Conservation (phyloP, 2,113 vertebrate genomes). For the Scomber scombrus region DNA sequence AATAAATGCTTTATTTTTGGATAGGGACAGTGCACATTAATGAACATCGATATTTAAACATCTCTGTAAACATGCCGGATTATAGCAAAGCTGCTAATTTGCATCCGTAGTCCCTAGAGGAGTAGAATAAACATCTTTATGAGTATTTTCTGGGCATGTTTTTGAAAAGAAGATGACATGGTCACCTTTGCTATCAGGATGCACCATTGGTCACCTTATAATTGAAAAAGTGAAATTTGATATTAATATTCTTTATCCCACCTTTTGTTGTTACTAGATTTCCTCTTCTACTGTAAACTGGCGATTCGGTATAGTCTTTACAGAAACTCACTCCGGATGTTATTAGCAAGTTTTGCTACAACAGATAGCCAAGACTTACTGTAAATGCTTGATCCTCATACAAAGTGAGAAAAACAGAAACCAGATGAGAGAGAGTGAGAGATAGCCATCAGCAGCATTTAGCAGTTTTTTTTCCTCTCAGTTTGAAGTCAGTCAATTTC, state of each 20-base stretch:
- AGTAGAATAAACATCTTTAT: neutral
- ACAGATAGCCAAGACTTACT: conserved; percentile 59
- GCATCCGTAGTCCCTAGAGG: too few relatives aligned
- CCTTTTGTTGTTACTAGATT: neutral
- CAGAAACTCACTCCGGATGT: conserved; percentile 36
- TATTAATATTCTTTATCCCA: neutral
- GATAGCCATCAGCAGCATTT: conserved; percentile 54
- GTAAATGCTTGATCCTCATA: conserved; percentile 53
- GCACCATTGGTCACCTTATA: neutral
- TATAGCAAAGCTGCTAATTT: too few relatives aligned
- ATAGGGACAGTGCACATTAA: too few relatives aligned
- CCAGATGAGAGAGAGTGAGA: conserved; percentile 28
- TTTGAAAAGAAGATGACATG: neutral
- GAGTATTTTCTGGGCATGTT: neutral
- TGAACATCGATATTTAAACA: too few relatives aligned
- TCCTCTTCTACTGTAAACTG: conserved; percentile 2
- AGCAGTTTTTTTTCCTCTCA: conserved; percentile 40
- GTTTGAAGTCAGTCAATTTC: conserved; percentile 32
- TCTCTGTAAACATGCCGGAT: too few relatives aligned
- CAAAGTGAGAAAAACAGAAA: conserved; percentile 48
- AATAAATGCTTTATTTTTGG: too few relatives aligned
- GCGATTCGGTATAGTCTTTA: conserved; percentile 13
- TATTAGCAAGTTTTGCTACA: conserved; percentile 40
- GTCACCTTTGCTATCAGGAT: neutral
- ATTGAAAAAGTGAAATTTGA: neutral